Percentiles rank a stretch among this genome's conserved stretches.
Evolutionary conservation across 23 tunicate species (phyloP).

Genomic region (Trididemnum miniatum): DNA sequence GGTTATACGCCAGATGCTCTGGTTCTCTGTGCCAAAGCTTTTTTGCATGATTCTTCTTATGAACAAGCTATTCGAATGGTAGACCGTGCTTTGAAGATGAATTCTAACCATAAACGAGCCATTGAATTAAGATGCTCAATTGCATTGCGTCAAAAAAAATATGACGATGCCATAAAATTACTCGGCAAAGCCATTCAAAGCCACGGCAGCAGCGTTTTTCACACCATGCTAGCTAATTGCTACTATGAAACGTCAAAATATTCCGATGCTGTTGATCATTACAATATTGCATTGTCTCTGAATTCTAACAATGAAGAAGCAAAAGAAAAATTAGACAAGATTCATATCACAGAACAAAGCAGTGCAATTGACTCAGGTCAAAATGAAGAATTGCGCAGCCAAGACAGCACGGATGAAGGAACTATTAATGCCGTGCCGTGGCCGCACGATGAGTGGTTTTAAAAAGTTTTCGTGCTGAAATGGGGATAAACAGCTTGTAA

Average conservation of each 20-base stretch:
- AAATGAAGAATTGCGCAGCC: neutral
- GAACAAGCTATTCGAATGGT: constrained; percentile 55
- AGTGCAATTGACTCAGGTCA: constrained; percentile 14
- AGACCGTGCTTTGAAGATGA: constrained; percentile 57
- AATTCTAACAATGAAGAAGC: constrained; percentile 64
- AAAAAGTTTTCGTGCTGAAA: neutral
- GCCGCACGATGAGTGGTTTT: constrained; percentile 62
- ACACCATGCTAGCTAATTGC: constrained; percentile 63
- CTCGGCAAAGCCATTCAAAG: constrained; percentile 33
- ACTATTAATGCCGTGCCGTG: constrained; percentile 18
- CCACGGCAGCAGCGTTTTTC: constrained; percentile 61
- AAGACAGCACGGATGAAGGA: neutral
- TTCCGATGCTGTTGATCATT: constrained; percentile 80
- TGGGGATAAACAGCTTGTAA: too few relatives aligned
- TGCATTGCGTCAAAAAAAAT: constrained; percentile 38
- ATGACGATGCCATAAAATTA: constrained; percentile 59
- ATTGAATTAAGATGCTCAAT: constrained; percentile 46
- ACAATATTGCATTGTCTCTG: constrained; percentile 71
- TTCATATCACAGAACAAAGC: constrained; percentile 41
- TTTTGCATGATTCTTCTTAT: constrained; percentile 11
- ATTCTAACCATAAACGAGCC: constrained; percentile 66
- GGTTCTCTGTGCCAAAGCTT: constrained; percentile 59
- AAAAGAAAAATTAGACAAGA: constrained; percentile 55
- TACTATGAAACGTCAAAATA: constrained; percentile 42
- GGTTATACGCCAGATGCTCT: constrained; percentile 62